These are phyloP conservation scores for Hyles euphorbiae DNA, from an alignment of 1,140 invertebrate genomes.

Conservation along the genomic window DNA sequence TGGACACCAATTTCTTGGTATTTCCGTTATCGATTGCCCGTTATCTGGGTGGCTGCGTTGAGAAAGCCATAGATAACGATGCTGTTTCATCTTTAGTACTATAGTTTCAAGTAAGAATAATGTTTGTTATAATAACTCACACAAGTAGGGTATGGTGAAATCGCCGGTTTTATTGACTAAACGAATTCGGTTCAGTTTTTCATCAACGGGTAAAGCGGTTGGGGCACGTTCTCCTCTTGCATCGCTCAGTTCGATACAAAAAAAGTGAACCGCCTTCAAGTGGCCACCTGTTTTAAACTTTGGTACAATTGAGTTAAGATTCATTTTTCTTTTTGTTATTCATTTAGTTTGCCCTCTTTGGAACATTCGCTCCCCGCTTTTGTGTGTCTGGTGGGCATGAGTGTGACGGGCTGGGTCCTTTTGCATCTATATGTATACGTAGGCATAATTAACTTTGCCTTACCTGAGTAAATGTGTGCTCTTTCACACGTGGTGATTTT, in stretches of 20 bases:
- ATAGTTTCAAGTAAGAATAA: no score
- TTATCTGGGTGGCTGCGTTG: conserved; percentile 33
- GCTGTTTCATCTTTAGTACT: no score
- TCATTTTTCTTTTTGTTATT: conserved; percentile 34
- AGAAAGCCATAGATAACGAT: conserved; percentile 31
- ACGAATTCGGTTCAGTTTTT: conserved; percentile 45
- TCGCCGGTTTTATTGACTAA: conserved; percentile 8
- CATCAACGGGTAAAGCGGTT: conserved; percentile 64
- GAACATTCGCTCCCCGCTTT: conserved; percentile 45
- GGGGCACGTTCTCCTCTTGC: conserved; percentile 67
- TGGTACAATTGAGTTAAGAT: conserved; percentile 39
- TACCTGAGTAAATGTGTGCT: conserved; percentile 53
- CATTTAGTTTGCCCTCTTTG: conserved; percentile 38
- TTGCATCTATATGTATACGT: conserved; percentile 60
- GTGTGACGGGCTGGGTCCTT: conserved; percentile 70
- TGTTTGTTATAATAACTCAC: background rate
- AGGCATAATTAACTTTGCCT: conserved; percentile 60
- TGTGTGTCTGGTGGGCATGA: conserved; percentile 64
- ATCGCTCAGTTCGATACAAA: conserved; percentile 35
- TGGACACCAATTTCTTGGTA: conserved; percentile 39
- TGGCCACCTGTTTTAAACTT: conserved; percentile 37
- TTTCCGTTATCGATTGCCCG: conserved; percentile 35
- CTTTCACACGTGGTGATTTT: conserved; percentile 35
- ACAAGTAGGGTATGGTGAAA: background rate
- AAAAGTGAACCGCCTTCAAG: conserved; percentile 33